Base-by-base conservation (phyloP, 2,113 vertebrate genomes). In the Pavo muticus region DNA sequence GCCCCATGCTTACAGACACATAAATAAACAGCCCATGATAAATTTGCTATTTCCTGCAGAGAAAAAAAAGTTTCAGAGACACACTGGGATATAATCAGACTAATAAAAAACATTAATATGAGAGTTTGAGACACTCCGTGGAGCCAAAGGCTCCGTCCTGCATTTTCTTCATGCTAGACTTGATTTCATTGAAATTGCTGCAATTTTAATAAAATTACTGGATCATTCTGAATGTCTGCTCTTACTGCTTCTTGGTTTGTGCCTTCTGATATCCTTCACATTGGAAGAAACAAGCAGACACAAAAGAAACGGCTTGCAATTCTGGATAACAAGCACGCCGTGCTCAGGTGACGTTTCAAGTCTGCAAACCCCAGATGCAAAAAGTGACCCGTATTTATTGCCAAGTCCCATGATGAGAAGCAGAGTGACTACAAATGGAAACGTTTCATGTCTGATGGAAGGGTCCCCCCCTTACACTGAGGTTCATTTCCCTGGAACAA, bases 131-230 rank as follows among this genome's bases (percentile, higher is more conserved):
- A 30, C 20, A 10, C 79, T 87, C 17, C 21, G 20, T 24, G 35
- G 12, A 84, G 52, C 35, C 73, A 80, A n/a, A 71, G 25, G 39
- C 63, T 80, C 5, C 2, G 23, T 6, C 20, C 45, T 8, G 29
- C 52, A 18, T 56, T 65, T 40, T 24, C 59, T 90, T 84, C 67
- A 56, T 67, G 30, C 83, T 42, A 40, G 27, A 23, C 57, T 67
- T 37, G 44, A 37, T 80, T 76, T 71, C 56, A 61, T 45, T 90
- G 42, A 93, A 90, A 90, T 68, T n/a, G n/a, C 64, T 68, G 69
- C 17, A 35, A 76, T 90, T 87, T 84, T 56, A 90, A 61, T 76
- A 75, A 40, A 15, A 80, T 63, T 57, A 80, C 25, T 59, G 67
- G 70, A 80, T 29, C 23, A 47, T 42, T 72, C 37, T 54, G 14